Percentiles rank a stretch among this genome's conserved stretches.
Evolutionary conservation across 23 tunicate species (phyloP).

Genomic region (Styela clava): DNA sequence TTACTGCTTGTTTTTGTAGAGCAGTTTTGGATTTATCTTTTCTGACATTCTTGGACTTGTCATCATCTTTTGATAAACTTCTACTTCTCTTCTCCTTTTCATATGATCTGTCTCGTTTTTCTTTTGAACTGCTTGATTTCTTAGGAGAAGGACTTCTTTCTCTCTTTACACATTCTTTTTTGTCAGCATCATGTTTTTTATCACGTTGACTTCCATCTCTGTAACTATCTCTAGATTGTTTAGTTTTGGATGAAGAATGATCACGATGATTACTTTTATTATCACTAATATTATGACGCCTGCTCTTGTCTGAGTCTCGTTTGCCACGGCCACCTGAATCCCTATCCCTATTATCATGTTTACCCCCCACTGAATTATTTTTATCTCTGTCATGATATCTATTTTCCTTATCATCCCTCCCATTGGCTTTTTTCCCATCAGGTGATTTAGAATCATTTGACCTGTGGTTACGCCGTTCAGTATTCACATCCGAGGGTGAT

Average conservation of each 20-base stretch:
- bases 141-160: not conserved
- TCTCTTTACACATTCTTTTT: not conserved
- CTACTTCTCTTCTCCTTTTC: not conserved
- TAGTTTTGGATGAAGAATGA: not conserved
- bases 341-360: slow-evolving; percentile 24
- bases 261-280: not conserved
- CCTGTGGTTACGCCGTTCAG: slow-evolving; percentile 35
- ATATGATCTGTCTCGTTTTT: not conserved
- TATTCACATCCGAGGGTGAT: slow-evolving; percentile 25
- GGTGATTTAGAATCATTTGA: slow-evolving; percentile 24
- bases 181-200: not conserved
- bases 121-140: not conserved
- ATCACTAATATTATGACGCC: not conserved
- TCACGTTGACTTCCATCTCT: not conserved
- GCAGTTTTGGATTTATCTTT: not conserved
- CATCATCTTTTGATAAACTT: not conserved
- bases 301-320: slow-evolving; percentile 3
- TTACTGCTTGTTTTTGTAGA: not conserved
- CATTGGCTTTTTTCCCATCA: not conserved
- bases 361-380: not conserved
- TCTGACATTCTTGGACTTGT: not conserved
- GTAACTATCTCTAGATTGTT: not conserved
- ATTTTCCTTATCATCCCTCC: slow-evolving; percentile 8
- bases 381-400: slow-evolving; percentile 11
- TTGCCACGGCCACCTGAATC: not conserved